Evolutionary conservation across 2,797 vertebrate genomes (phyloP).

Genomic region (Triplophysa bombifrons): DNA sequence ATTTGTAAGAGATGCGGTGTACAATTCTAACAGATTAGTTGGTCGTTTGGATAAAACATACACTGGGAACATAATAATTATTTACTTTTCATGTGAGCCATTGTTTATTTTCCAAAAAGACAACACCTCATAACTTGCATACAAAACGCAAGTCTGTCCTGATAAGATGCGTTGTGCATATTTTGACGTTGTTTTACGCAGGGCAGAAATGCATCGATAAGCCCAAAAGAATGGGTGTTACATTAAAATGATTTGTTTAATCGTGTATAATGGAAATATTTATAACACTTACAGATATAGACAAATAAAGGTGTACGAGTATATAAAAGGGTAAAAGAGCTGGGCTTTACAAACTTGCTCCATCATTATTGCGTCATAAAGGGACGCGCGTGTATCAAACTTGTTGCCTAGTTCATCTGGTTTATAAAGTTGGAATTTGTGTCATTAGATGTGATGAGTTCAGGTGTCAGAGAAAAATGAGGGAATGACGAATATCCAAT

Average conservation of each 20-base stretch:
- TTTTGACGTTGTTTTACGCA: not conserved
- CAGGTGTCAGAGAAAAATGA: slow-evolving; percentile 40
- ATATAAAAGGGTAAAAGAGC: not conserved
- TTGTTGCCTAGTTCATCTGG: not conserved
- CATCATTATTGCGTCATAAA: too few species aligned
- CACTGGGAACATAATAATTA: too few species aligned
- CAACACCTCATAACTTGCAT: not conserved
- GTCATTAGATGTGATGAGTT: slow-evolving; percentile 38
- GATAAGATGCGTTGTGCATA: not conserved
- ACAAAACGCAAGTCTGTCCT: not conserved
- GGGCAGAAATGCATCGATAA: not conserved
- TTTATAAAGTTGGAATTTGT: slow-evolving; percentile 26
- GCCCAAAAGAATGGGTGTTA: not conserved
- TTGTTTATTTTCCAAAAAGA: not conserved
- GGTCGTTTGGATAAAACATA: too few species aligned
- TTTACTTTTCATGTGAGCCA: not conserved
- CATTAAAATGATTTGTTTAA: slow-evolving; percentile 5
- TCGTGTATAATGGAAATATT: not conserved
- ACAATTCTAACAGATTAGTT: too few species aligned
- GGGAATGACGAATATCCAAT: slow-evolving; percentile 18
- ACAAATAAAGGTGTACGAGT: not conserved
- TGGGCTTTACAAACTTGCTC: not conserved
- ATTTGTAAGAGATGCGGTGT: not conserved
- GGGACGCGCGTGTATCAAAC: not conserved
- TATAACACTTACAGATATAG: not conserved